Percentiles rank a stretch among this genome's conserved stretches.
Evolutionary conservation across 2,888 invertebrate genomes (phyloP).

Genomic region (Copidosoma aretas): DNA sequence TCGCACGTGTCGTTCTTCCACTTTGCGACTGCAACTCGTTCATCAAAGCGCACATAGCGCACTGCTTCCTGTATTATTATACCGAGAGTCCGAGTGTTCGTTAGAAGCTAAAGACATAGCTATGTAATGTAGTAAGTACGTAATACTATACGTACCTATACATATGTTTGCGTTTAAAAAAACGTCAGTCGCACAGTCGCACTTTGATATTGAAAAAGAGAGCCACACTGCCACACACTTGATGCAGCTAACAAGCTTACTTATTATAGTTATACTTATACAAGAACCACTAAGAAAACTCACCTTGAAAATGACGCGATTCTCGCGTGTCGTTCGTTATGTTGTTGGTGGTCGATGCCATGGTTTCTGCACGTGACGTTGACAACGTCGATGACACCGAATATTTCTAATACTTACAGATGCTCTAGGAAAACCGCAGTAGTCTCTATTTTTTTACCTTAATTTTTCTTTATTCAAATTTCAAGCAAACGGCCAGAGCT

Average conservation of each 20-base stretch:
- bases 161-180: not conserved
- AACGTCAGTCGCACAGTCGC: not conserved
- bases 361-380: slow-evolving; percentile 2
- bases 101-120: too few relatives aligned
- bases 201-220: not conserved
- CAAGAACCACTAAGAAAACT: not conserved
- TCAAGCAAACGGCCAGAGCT: not conserved
- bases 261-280: not conserved
- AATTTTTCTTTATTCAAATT: not conserved
- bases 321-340: not conserved
- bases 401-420: not conserved
- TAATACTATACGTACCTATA: not conserved
- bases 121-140: too few relatives aligned
- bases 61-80: too few relatives aligned
- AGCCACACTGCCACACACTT: too few relatives aligned
- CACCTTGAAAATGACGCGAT: slow-evolving; percentile 31
- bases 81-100: too few relatives aligned
- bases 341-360: slow-evolving; percentile 26
- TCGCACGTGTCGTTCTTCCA: too few relatives aligned
- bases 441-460: too few relatives aligned
- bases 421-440: not conserved
- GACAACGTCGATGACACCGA: not conserved
- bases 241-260: too few relatives aligned
- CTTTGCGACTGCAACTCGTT: too few relatives aligned
- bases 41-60: too few relatives aligned